phyloP scores from a whole-genome alignment of 2,113 vertebrate genomes.

The Lycocorax pyrrhopterus region DNA sequence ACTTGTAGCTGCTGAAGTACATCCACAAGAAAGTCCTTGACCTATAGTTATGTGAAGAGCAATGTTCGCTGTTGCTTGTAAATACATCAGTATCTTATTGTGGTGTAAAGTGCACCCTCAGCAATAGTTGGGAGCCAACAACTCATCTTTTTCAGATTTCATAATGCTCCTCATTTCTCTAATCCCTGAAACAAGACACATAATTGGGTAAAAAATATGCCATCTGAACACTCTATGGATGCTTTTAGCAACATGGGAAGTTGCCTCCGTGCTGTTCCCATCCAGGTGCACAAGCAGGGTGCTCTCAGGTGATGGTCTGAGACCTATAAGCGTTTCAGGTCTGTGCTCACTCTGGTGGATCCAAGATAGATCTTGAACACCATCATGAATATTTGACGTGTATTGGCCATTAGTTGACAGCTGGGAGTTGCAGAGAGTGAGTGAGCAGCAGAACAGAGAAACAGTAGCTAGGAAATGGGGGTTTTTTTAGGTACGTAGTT shows the following conservation, averaged over 20 bases:
- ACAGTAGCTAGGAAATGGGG: neutral
- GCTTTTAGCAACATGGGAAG: neutral
- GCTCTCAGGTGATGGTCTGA: neutral
- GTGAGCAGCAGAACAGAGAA: neutral
- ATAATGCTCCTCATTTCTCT: neutral
- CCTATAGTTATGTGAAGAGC: neutral
- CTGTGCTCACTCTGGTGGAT: fast-evolving
- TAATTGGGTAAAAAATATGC: neutral
- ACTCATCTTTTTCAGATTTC: neutral
- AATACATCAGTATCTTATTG: neutral
- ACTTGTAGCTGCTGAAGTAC: neutral
- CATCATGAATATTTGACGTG: fast-evolving
- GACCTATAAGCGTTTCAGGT: neutral
- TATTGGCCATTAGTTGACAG: neutral
- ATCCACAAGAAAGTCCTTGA: neutral
- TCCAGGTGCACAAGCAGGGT: neutral
- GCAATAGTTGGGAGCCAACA: neutral
- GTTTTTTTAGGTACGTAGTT: neutral
- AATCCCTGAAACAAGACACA: neutral
- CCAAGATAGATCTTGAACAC: neutral
- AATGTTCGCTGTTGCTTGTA: neutral
- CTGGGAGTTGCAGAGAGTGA: neutral
- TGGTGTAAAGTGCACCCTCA: neutral
- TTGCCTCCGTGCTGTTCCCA: fast-evolving
- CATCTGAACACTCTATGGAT: neutral